phyloP scores from a whole-genome alignment of 2,888 invertebrate species.

The Syrphus vitripennis region DNA sequence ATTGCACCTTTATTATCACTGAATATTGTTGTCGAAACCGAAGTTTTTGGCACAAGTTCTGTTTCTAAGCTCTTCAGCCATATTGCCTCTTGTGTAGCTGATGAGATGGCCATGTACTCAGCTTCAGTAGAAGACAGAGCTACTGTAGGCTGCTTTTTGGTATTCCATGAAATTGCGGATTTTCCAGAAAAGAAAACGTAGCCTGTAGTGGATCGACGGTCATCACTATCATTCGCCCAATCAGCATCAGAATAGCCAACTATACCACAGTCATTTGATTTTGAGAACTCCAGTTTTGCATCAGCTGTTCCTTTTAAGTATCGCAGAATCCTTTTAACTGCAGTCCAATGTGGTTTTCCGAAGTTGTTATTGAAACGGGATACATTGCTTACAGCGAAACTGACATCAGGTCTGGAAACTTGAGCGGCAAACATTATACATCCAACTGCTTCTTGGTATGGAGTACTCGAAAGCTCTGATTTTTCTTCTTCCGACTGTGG shows the following conservation, averaged over 20 bases:
- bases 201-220: background rate
- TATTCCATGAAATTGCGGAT: background rate
- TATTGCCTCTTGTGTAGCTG: background rate
- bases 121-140: too few relatives aligned
- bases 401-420: background rate
- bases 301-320: background rate
- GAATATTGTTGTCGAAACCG: background rate
- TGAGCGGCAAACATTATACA: background rate
- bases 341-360: background rate
- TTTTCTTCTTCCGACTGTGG: background rate
- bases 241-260: too few relatives aligned
- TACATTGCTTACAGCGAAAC: background rate
- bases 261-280: background rate
- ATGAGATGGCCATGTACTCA: background rate
- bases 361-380: background rate
- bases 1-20: background rate
- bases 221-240: background rate
- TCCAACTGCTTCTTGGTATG: background rate
- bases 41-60: background rate
- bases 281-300: background rate
- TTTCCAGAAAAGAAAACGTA: background rate
- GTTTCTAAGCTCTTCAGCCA: background rate
- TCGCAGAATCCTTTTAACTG: background rate
- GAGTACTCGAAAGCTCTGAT: background rate
- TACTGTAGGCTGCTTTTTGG: background rate